These are phyloP conservation scores for Spodoptera frugiperda DNA, from an alignment of 1,140 invertebrate genomes.

Conservation along the genomic window DNA sequence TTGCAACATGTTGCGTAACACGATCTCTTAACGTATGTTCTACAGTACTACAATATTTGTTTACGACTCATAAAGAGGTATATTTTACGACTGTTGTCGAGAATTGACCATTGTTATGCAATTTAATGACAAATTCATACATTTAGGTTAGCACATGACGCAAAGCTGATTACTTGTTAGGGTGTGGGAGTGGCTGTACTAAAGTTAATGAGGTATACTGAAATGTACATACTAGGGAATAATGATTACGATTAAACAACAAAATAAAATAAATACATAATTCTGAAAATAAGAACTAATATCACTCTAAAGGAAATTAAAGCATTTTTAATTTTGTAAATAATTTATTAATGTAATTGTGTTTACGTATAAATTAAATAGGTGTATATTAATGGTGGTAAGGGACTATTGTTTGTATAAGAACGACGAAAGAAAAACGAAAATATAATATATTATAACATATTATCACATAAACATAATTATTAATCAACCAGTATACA, in stretches of 20 bases:
- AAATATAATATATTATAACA: too few relatives aligned
- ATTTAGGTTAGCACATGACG: conserved; percentile 21
- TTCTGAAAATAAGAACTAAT: too few relatives aligned
- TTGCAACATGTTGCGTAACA: not conserved
- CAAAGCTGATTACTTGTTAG: not conserved
- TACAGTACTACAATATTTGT: not conserved
- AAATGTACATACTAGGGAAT: not conserved
- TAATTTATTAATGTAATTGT: too few relatives aligned
- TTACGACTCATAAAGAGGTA: conserved; percentile 31
- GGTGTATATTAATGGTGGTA: too few relatives aligned
- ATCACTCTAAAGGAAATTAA: too few relatives aligned
- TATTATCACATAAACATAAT: too few relatives aligned
- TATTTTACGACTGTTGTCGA: conserved; percentile 20
- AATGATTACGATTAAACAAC: not conserved
- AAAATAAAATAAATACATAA: too few relatives aligned
- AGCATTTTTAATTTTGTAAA: too few relatives aligned
- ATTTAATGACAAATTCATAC: conserved; percentile 23
- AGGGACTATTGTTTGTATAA: too few relatives aligned
- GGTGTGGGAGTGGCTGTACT: not conserved
- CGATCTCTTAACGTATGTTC: not conserved
- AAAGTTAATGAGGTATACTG: not conserved
- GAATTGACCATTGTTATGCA: conserved; percentile 17
- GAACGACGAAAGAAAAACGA: too few relatives aligned
- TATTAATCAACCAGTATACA: too few relatives aligned
- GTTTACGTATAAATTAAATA: too few relatives aligned